Percentiles rank a stretch among this genome's conserved stretches.
These are phyloP conservation scores for Chloroceryle inda DNA, from an alignment of 2,797 vertebrate species.

Conservation along the genomic window DNA sequence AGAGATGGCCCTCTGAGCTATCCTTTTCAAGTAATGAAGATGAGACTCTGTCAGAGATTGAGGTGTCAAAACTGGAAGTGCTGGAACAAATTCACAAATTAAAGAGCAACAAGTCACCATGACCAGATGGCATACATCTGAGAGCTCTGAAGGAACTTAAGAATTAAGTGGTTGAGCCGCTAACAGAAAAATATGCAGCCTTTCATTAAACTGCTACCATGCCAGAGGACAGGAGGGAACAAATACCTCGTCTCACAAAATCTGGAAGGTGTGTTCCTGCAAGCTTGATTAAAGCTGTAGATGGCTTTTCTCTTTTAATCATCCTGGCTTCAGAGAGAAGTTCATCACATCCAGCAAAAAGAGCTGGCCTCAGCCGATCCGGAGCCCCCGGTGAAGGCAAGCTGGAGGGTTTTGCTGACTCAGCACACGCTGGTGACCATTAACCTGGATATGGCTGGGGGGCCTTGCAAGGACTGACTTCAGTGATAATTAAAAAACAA, in stretches of 20 bases:
- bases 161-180: conserved; percentile 76
- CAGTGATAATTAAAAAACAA: conserved; percentile 11
- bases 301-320: conserved; percentile 40
- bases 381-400: neutral
- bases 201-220: conserved; percentile 51
- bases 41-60: conserved; percentile 73
- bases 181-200: conserved; percentile 72
- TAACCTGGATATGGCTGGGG: neutral
- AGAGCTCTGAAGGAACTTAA: conserved; percentile 77
- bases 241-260: conserved; percentile 54
- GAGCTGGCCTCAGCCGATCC: fast-evolving
- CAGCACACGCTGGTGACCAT: conserved; percentile 11
- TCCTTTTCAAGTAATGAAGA: conserved; percentile 76
- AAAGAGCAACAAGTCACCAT: conserved; percentile 77
- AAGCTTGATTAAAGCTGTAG: conserved; percentile 48
- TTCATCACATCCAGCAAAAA: neutral
- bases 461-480: neutral
- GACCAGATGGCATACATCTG: conserved; percentile 80
- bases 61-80: conserved; percentile 78
- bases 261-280: conserved; percentile 30
- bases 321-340: neutral
- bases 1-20: conserved; percentile 57
- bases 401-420: neutral
- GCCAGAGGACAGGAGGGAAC: conserved; percentile 60
- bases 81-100: conserved; percentile 79